These are phyloP conservation scores for Drosophila tani DNA, from an alignment of 1,140 invertebrate genomes.

Conservation along the genomic window DNA sequence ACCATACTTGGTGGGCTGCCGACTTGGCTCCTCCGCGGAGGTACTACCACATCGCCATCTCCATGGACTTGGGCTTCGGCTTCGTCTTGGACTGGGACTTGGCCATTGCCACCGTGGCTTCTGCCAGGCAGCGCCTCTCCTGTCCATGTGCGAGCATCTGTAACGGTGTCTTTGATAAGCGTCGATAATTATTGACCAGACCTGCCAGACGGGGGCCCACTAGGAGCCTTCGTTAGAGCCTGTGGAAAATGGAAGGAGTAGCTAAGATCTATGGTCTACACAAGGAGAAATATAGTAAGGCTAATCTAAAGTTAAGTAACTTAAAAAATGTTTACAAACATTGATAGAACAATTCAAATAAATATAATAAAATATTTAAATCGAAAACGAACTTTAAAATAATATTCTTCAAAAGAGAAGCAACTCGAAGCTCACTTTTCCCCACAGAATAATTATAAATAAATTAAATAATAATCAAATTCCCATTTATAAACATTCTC, in stretches of 20 bases:
- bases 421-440: no score
- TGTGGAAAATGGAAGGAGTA: slow-evolving; percentile 23
- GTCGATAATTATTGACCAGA: slow-evolving; percentile 81
- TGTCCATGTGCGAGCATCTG: slow-evolving; percentile 76
- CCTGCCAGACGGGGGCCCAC: slow-evolving; percentile 38
- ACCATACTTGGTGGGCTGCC: slow-evolving; percentile 72
- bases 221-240: slow-evolving; percentile 56
- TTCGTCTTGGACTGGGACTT: not conserved
- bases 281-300: not conserved
- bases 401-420: no score
- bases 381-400: no score
- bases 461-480: no score
- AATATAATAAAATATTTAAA: not conserved
- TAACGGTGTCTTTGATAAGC: slow-evolving; percentile 83
- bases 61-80: not conserved
- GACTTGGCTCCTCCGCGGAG: slow-evolving; percentile 23
- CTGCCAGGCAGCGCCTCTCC: slow-evolving; percentile 12
- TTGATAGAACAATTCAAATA: not conserved
- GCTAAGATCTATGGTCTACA: not conserved
- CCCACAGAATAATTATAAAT: no score
- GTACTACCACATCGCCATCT: slow-evolving; percentile 13
- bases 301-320: not conserved
- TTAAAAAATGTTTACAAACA: not conserved
- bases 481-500: no score
- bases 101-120: slow-evolving; percentile 17